Conservation (phyloP, 2,113 vertebrate genomes). For the Lanius collurio region DNA sequence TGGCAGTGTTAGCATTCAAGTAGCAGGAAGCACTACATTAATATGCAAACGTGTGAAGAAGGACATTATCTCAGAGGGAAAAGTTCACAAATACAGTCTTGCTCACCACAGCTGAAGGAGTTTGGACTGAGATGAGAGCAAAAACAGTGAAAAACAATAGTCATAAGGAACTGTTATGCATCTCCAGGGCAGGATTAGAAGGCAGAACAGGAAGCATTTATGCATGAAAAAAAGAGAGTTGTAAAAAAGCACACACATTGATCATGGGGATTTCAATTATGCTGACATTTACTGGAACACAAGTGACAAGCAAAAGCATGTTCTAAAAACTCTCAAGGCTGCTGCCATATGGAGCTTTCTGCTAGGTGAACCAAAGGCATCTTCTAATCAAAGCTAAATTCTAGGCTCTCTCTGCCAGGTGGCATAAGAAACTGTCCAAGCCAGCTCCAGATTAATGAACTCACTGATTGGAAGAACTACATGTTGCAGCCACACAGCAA, state of each 20-base stretch:
- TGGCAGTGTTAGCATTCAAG: background rate
- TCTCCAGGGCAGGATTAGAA: slow-evolving; percentile 65
- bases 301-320: slow-evolving; percentile 29
- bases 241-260: slow-evolving; percentile 46
- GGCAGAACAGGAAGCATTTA: slow-evolving; percentile 57
- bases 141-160: slow-evolving; percentile 58
- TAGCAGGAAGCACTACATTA: background rate
- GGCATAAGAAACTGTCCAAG: background rate
- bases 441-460: background rate
- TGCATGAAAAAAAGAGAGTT: slow-evolving; percentile 31
- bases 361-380: background rate
- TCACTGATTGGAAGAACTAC: background rate
- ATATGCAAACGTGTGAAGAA: slow-evolving; percentile 4
- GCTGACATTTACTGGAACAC: slow-evolving; percentile 54
- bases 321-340: background rate
- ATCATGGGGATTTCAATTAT: slow-evolving; percentile 49
- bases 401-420: background rate
- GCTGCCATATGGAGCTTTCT: slow-evolving; percentile 7
- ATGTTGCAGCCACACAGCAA: background rate
- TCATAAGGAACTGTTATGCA: slow-evolving; percentile 29
- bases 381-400: background rate
- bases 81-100: slow-evolving; percentile 44
- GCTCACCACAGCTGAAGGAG: slow-evolving; percentile 33
- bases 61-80: slow-evolving; percentile 31
- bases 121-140: slow-evolving; percentile 56